phyloP scores from a whole-genome alignment of 2,888 invertebrate species.

The Andrena hattorfiana region DNA sequence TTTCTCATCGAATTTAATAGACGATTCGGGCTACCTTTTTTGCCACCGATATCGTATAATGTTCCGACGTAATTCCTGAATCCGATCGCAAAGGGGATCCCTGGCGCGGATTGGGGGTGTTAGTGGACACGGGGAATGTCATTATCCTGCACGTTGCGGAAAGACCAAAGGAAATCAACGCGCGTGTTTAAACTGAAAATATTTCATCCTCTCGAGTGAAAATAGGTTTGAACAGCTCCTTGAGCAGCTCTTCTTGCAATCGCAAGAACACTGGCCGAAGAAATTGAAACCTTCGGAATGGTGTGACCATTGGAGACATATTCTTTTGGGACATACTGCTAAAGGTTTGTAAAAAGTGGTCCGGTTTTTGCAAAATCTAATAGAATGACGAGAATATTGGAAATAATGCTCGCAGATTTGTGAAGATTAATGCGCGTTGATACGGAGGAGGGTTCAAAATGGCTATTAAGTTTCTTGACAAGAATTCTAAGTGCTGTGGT shows the following conservation, averaged over 20 bases:
- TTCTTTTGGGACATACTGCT: not conserved
- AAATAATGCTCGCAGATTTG: no score
- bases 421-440: no score
- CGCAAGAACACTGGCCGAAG: not conserved
- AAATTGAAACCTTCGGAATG: conserved; percentile 13
- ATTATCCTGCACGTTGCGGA: not conserved
- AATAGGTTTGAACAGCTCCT: conserved; percentile 3
- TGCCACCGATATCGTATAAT: not conserved
- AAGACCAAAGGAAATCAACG: conserved; percentile 15
- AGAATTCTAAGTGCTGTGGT: no score
- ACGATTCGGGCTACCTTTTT: conserved; percentile 20
- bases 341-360: not conserved
- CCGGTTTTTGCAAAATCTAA: no score
- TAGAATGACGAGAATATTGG: no score
- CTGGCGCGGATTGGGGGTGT: not conserved
- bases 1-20: conserved; percentile 25
- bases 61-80: not conserved
- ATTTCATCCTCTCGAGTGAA: conserved; percentile 31
- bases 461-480: no score
- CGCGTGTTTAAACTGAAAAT: conserved; percentile 40
- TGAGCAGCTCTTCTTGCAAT: not conserved
- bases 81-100: not conserved
- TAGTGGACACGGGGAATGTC: not conserved
- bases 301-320: not conserved
- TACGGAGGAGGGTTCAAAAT: no score